phyloP scores from a whole-genome alignment of 2,797 vertebrate species.

The Smutsia temminckii region DNA sequence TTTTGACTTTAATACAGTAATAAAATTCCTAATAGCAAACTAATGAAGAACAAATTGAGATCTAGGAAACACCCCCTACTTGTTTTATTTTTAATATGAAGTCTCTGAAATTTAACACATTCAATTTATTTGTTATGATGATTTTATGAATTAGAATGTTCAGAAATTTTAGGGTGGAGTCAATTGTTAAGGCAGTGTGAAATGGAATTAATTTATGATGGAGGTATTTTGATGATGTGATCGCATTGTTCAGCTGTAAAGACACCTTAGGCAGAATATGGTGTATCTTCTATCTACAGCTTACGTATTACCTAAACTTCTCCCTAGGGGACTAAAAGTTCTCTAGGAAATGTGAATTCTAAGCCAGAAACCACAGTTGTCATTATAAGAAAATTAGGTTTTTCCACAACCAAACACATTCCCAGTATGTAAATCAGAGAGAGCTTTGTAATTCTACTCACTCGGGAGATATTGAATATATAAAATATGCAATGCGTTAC shows the following conservation, averaged over 20 bases:
- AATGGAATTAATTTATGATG: neutral
- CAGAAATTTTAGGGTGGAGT: neutral
- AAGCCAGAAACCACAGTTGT: neutral
- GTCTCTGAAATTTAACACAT: neutral
- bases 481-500: neutral
- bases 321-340: neutral
- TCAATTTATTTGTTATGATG: neutral
- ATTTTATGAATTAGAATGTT: neutral
- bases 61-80: neutral
- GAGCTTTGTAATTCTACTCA: neutral
- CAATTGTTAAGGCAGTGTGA: neutral
- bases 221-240: neutral
- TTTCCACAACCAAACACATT: neutral
- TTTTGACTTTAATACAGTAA: neutral
- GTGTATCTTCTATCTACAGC: neutral
- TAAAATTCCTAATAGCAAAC: neutral
- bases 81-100: slow-evolving; percentile 8
- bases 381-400: neutral
- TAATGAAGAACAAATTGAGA: neutral
- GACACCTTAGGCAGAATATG: neutral
- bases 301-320: neutral
- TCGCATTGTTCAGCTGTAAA: neutral
- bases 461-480: neutral
- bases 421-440: neutral
- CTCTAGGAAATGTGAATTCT: neutral